A percentile compares a stretch with the other conserved stretches of the same genome.
phyloP scores from a whole-genome alignment of 30 jellyfish, hydroid and myxozoan genomes.

The Pseudorhiza aurosa region DNA sequence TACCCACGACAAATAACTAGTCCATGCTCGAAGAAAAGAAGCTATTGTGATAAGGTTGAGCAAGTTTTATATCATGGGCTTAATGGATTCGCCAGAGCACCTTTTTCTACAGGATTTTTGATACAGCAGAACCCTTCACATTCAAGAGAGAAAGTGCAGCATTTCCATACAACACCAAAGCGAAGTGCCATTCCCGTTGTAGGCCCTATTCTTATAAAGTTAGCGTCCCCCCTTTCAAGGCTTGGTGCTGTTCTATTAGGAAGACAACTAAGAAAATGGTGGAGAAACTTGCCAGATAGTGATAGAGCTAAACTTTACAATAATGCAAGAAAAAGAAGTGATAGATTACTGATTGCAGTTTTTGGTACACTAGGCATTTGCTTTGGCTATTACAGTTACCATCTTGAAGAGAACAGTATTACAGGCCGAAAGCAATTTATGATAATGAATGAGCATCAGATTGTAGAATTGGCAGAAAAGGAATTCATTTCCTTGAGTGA shows the following conservation, averaged over 20 bases:
- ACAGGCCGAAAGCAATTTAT: conserved; percentile 82
- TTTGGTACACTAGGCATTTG: conserved; percentile 63
- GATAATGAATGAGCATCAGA: conserved; percentile 71
- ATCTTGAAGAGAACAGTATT: conserved; percentile 81
- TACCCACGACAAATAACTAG: too few species aligned
- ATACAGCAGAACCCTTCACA: background rate
- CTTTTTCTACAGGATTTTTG: background rate
- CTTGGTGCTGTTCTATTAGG: conserved; percentile 74
- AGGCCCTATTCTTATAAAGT: conserved; percentile 80
- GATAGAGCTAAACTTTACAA: background rate
- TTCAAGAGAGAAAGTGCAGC: background rate
- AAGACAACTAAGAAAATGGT: conserved; percentile 81
- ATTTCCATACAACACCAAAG: conserved; percentile 52
- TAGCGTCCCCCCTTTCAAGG: conserved; percentile 79
- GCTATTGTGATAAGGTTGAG: too few species aligned
- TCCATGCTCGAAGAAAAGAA: too few species aligned
- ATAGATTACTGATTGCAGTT: conserved; percentile 20
- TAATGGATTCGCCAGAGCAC: too few species aligned
- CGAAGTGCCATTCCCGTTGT: conserved; percentile 72
- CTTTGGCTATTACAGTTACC: conserved; percentile 66
- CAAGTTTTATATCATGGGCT: too few species aligned
- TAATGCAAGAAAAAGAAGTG: conserved; percentile 53
- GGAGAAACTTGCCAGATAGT: conserved; percentile 78
- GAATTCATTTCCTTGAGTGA: conserved; percentile 47
- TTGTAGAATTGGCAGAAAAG: conserved; percentile 64